A percentile compares a stretch with the other conserved stretches of the same genome.
These are phyloP conservation scores for Phlogophora meticulosa DNA, from an alignment of 2,888 invertebrate species.

Conservation along the genomic window DNA sequence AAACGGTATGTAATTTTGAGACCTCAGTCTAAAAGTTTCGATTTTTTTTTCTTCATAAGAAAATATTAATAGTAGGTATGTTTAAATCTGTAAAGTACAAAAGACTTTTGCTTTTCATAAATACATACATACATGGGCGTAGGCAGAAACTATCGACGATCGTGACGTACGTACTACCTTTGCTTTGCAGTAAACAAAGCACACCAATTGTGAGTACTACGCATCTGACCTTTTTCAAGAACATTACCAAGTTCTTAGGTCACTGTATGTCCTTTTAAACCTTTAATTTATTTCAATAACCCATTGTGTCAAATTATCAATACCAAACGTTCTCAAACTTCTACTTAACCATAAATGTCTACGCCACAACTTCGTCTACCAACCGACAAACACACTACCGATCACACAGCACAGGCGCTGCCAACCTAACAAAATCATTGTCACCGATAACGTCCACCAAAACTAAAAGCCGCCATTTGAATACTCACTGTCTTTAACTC, in stretches of 20 bases:
- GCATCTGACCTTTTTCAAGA: no score
- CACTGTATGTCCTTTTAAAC: background rate
- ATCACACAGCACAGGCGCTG: constrained; percentile 31
- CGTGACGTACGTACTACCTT: no score
- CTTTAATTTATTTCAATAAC: background rate
- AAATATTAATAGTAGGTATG: background rate
- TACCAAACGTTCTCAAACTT: background rate
- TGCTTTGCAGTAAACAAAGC: no score
- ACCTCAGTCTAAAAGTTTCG: no score
- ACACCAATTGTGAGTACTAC: no score
- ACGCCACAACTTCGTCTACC: constrained; percentile 29
- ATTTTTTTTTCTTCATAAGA: background rate
- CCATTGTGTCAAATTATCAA: background rate
- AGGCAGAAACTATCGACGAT: no score
- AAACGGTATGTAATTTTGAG: background rate
- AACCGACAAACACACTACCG: constrained; percentile 19
- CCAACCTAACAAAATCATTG: constrained; percentile 67
- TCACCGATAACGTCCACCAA: constrained; percentile 69
- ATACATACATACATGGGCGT: no score
- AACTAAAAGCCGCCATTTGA: constrained; percentile 75
- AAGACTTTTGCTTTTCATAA: no score
- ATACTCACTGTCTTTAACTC: constrained; percentile 85
- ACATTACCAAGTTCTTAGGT: no score
- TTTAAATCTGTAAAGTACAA: background rate
- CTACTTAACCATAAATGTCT: background rate